phyloP scores from a whole-genome alignment of 1,140 invertebrate species.

The Dendroctonus ponderosae region DNA sequence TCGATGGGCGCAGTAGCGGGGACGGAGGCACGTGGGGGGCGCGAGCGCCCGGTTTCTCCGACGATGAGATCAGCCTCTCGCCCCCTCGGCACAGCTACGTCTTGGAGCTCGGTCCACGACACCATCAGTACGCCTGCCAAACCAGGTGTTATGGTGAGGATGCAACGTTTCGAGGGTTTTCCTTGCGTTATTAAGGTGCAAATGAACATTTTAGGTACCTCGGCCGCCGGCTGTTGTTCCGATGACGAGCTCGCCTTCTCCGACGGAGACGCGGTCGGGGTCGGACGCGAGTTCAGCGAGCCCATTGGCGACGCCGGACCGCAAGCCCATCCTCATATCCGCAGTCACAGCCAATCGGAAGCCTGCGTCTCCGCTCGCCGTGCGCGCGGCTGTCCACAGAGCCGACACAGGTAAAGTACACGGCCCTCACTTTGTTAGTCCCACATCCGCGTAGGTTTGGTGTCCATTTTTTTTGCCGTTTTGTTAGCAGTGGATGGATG shows the following conservation, averaged over 20 bases:
- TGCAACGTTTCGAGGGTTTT: background rate
- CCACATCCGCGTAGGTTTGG: too few relatives aligned
- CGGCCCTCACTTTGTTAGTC: too few relatives aligned
- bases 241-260: constrained; percentile 51
- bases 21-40: constrained; percentile 38
- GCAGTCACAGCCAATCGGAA: constrained; percentile 30
- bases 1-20: constrained; percentile 47
- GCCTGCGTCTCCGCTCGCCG: constrained; percentile 46
- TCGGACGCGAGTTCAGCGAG: constrained; percentile 49
- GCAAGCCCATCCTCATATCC: constrained; percentile 23
- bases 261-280: constrained; percentile 51
- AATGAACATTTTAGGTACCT: constrained; percentile 11
- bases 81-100: constrained; percentile 51
- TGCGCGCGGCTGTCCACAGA: constrained; percentile 52
- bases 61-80: constrained; percentile 52
- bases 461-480: too few relatives aligned
- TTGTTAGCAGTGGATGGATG: too few relatives aligned
- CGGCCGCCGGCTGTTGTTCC: constrained; percentile 41
- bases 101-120: constrained; percentile 50
- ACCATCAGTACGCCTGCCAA: constrained; percentile 44
- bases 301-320: constrained; percentile 37
- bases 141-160: constrained; percentile 29
- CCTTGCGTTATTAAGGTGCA: background rate
- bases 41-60: constrained; percentile 48
- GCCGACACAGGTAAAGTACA: constrained; percentile 47